Evolutionary conservation across 2,888 invertebrate species (phyloP), one percentile per base, ranked within the genome.

Genomic region (Philonicus albiceps): DNA sequence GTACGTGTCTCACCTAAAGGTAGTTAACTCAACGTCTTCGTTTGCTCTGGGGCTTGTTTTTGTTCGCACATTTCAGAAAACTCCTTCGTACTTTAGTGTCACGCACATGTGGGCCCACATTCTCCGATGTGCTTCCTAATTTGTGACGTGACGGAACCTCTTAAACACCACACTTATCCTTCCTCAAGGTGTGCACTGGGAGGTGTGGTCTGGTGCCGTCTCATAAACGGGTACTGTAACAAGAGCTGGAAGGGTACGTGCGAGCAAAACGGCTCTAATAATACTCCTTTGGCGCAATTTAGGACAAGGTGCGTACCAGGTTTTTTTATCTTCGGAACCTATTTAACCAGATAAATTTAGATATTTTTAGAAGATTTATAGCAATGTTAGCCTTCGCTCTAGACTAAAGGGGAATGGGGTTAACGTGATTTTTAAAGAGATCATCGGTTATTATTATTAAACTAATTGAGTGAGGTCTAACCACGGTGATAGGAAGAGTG

Each of bases 341-440:
- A 55, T 55, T 22, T 55, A 55, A 40, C 37, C 22, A 40, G 5
- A 37, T 76, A 37, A 40, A 75, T 75, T 76, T 76, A 19, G 40
- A 76, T 76, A 76, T 76, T 76, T 76, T 76, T 76, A 19, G 76
- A 76, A 16, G 76, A 76, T 76, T 76, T 76, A 76, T 76, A 19
- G 37, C 34, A 37, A 22, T 5, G 40, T 37, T 76, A 19, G 11
- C 37, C 76, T 76, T 40, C 76, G 22, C 8, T 27, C 22, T 19
- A 19, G 64, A 3, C 64, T 27, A 11, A 6, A 22, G 64, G 7
- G 22, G 64, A 64, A 64, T 27, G 64, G 64, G 64, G 64, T 64
- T 64, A 64, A 64, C 27, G 27, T 11, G 64, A 3, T 11, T 64
- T 64, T 64, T 64, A 8, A 22, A 64, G 55, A 19, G 19, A 22